phyloP scores from a whole-genome alignment of 2,888 invertebrate species.

The Acrocyrtus sp. region DNA sequence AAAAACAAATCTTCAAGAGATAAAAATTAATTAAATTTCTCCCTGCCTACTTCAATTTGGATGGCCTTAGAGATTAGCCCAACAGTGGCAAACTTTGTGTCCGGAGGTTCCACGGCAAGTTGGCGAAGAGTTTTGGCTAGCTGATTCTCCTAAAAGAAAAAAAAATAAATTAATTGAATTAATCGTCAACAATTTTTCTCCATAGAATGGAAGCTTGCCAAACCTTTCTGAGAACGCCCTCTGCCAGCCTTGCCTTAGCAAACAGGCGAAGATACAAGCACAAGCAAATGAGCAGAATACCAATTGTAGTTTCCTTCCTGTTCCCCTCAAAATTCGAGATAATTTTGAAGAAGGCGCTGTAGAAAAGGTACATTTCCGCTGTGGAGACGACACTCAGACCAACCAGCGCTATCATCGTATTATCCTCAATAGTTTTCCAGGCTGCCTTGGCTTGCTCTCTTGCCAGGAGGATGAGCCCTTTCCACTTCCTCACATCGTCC shows the following conservation, averaged over 20 bases:
- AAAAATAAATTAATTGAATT: background rate
- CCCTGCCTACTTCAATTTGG: background rate
- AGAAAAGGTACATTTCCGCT: background rate
- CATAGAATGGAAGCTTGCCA: too few species aligned
- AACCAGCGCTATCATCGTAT: background rate
- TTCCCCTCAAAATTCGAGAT: background rate
- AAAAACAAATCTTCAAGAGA: too few species aligned
- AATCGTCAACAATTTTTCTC: background rate
- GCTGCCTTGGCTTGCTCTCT: background rate
- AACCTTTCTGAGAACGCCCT: background rate
- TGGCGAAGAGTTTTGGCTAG: background rate
- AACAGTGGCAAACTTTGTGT: background rate
- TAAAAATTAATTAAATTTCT: too few species aligned
- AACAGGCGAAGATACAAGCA: background rate
- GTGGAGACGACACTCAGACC: background rate
- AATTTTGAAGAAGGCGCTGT: background rate
- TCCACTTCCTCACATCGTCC: background rate
- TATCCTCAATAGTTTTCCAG: background rate
- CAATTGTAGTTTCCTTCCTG: too few species aligned
- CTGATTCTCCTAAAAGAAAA: background rate
- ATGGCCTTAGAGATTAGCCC: background rate
- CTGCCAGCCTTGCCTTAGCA: background rate
- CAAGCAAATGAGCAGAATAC: too few species aligned
- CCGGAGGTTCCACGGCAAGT: background rate
- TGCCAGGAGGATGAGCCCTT: background rate